Base-by-base conservation (phyloP, 2,888 invertebrate genomes). In the Apodemia zela region DNA sequence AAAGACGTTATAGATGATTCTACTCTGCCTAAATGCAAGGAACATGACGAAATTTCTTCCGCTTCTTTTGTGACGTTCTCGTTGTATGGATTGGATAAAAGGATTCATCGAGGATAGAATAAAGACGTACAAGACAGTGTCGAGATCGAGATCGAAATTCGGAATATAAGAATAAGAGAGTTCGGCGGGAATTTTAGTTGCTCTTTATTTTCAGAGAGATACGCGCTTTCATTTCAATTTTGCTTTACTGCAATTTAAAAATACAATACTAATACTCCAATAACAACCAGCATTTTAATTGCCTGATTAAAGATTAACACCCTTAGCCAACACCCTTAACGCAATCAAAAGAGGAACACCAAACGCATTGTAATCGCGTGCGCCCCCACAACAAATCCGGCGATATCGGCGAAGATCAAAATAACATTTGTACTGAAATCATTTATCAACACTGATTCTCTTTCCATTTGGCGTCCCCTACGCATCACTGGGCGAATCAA, bases 351-450 rank as follows among this genome's bases (percentile, higher is more conserved):
- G 71, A 67, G 71, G 66, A 57, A 57, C 73, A 73, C 75, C 72
- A 69, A 77, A 75, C 79, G 77, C 78, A 80, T 81, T 77, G 80
- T 82, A 79, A 80, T 79, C 76, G 71, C 73, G 73, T 59, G 63
- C 79, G 79, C 85, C 84, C 83, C 83, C 81, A 76, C 79, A 80
- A 73, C 86, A 85, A 84, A 85, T 84, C 83, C 79, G 72, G 70
- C 77, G 80, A 72, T 87, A 88, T 89, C 87, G 85, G 78, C 76
- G 78, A 82, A 85, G 86, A 88, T 89, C 88, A 86, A 85, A 87
- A 87, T 85, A 87, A 87, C 89, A 88, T 89, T 88, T 88, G 87
- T 87, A 82, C 82, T 80, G 77, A 83, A 87, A 87, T 88, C 89
- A 89, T 89, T 89, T 88, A 88, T 88, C 89, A 89, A 84, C 75